Evolutionary conservation across 1,140 invertebrate genomes (phyloP).

Genomic region (Nasonia vitripennis): DNA sequence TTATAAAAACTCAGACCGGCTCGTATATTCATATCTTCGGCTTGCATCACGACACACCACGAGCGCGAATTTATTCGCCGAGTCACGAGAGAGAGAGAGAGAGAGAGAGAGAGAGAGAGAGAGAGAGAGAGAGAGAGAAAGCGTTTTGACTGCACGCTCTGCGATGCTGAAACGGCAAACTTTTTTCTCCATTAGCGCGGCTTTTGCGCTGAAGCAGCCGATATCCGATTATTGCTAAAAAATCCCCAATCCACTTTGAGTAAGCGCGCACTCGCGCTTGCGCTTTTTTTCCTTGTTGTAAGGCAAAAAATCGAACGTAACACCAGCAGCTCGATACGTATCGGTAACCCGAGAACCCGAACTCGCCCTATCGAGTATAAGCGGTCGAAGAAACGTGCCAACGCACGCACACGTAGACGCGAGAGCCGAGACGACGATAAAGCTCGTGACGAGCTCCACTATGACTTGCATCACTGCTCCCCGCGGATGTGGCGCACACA

Average conservation of each 20-base stretch:
- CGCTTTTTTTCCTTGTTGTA: too few relatives aligned
- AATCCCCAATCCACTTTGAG: background rate
- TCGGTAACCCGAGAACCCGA: background rate
- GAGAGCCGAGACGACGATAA: slow-evolving; percentile 15
- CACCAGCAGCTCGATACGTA: background rate
- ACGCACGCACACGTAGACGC: background rate
- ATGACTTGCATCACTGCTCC: slow-evolving; percentile 6
- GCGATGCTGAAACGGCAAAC: too few relatives aligned
- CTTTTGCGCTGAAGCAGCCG: background rate
- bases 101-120: too few relatives aligned
- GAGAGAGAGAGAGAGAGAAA: too few relatives aligned
- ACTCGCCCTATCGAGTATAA: background rate
- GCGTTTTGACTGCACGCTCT: too few relatives aligned
- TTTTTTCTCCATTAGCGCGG: too few relatives aligned
- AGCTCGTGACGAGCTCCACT: background rate
- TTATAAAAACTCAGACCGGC: too few relatives aligned
- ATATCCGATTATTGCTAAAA: background rate
- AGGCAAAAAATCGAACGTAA: too few relatives aligned
- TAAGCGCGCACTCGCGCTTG: background rate
- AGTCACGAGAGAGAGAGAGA: too few relatives aligned
- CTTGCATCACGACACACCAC: background rate
- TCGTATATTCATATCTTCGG: background rate
- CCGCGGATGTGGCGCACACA: background rate
- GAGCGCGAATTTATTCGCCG: background rate
- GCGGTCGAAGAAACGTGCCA: background rate